A percentile compares a stretch with the other conserved stretches of the same genome.
These are phyloP conservation scores for Crax fasciolata DNA, from an alignment of 2,797 vertebrate genomes.

Conservation along the genomic window DNA sequence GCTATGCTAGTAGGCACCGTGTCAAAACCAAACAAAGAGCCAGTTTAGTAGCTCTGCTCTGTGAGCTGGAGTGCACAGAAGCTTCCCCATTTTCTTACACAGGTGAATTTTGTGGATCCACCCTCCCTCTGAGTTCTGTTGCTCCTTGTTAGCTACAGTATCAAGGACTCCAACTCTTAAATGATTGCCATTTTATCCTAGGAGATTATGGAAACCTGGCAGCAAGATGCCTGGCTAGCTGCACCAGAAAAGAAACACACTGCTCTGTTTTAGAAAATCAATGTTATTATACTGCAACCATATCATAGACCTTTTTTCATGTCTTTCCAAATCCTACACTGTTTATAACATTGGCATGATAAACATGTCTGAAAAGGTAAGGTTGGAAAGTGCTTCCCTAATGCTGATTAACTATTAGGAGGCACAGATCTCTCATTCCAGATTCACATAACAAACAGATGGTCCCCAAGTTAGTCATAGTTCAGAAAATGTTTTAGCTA, in stretches of 20 bases:
- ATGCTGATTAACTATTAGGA: background rate
- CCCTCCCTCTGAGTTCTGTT: background rate
- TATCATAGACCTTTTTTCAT: background rate
- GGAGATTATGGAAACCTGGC: slow-evolving; percentile 63
- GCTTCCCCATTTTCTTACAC: slow-evolving; percentile 28
- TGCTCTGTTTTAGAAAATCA: slow-evolving; percentile 8
- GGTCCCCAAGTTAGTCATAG: background rate
- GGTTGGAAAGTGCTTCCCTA: background rate
- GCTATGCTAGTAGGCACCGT: slow-evolving; percentile 45
- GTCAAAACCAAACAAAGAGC: slow-evolving; percentile 73
- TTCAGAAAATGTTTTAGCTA: background rate
- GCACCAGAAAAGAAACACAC: slow-evolving; percentile 1
- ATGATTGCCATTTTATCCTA: slow-evolving; percentile 29
- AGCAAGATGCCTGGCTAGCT: background rate
- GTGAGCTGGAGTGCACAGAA: background rate
- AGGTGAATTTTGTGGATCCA: slow-evolving; percentile 61
- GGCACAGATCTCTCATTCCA: background rate
- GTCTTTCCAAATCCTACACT: background rate
- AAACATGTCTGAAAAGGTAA: slow-evolving; percentile 7
- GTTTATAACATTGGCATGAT: background rate
- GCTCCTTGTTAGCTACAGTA: slow-evolving; percentile 1
- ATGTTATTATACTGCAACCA: background rate
- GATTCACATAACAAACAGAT: background rate
- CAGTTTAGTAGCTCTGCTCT: slow-evolving; percentile 54
- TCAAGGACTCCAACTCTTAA: background rate